Percentiles rank a stretch among this genome's conserved stretches.
phyloP scores from a whole-genome alignment of 2,888 invertebrate genomes.

The Lymantria monacha region DNA sequence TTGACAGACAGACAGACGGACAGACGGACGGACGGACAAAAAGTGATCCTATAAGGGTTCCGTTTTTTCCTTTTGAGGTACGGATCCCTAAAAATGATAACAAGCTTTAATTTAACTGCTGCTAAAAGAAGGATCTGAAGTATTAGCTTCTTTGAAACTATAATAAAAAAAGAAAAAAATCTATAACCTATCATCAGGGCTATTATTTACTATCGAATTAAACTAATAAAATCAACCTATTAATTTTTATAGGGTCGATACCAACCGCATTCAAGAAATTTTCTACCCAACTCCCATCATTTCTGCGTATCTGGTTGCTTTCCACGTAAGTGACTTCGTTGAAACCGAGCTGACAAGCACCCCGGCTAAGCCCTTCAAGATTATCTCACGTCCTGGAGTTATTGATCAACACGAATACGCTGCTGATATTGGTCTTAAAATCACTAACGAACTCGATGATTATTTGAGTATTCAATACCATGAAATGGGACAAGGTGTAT shows the following conservation, averaged over 20 bases:
- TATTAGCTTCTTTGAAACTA: too few relatives aligned
- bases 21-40: too few relatives aligned
- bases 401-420: slow-evolving; percentile 67
- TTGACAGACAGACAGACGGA: too few relatives aligned
- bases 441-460: slow-evolving; percentile 77
- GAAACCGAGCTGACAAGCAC: slow-evolving; percentile 50
- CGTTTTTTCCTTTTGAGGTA: too few relatives aligned
- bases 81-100: too few relatives aligned
- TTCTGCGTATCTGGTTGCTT: slow-evolving; percentile 92
- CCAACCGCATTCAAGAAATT: slow-evolving; percentile 53
- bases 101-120: too few relatives aligned
- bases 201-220: too few relatives aligned
- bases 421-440: slow-evolving; percentile 66
- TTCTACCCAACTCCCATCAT: slow-evolving; percentile 85
- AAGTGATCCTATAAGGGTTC: too few relatives aligned
- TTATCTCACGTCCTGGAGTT: slow-evolving; percentile 67
- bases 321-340: slow-evolving; percentile 90
- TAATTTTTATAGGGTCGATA: slow-evolving; percentile 27
- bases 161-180: too few relatives aligned
- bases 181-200: too few relatives aligned
- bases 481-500: slow-evolving; percentile 74
- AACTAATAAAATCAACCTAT: too few relatives aligned
- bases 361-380: slow-evolving; percentile 54
- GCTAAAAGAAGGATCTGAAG: too few relatives aligned
- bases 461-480: slow-evolving; percentile 81